A percentile compares a stretch with the other conserved stretches of the same genome.
These are phyloP conservation scores for Eucera pruinosa DNA, from an alignment of 2,888 invertebrate genomes.

Conservation along the genomic window DNA sequence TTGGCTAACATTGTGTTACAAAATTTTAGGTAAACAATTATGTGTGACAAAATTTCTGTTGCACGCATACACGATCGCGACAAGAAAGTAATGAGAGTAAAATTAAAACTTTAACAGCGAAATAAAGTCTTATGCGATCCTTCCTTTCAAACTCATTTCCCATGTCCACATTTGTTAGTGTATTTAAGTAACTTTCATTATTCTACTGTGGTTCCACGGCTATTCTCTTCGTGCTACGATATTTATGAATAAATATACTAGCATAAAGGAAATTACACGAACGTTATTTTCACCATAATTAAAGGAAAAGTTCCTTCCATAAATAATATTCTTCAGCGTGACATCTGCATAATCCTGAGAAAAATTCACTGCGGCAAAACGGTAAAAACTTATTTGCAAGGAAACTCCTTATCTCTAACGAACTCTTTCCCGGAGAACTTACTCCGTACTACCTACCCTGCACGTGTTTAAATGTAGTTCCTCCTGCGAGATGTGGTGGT, in stretches of 20 bases:
- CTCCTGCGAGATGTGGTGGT: conserved; percentile 19
- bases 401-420: conserved; percentile 71
- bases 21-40: too few relatives aligned
- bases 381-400: conserved; percentile 67
- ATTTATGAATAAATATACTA: conserved; percentile 20
- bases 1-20: too few relatives aligned
- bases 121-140: too few relatives aligned
- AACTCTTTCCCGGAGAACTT: conserved; percentile 60
- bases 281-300: conserved; percentile 51
- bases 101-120: too few relatives aligned
- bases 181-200: background rate
- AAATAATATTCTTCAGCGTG: conserved; percentile 56
- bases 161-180: too few relatives aligned
- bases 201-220: background rate
- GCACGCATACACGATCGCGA: too few relatives aligned
- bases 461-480: conserved; percentile 46
- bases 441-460: background rate
- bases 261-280: conserved; percentile 27
- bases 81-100: too few relatives aligned
- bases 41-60: too few relatives aligned
- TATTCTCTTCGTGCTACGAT: background rate
- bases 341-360: conserved; percentile 59
- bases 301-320: conserved; percentile 38
- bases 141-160: too few relatives aligned
- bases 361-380: conserved; percentile 57